Evolutionary conservation across 1,140 invertebrate species (phyloP).

Genomic region (Ceratitis capitata): DNA sequence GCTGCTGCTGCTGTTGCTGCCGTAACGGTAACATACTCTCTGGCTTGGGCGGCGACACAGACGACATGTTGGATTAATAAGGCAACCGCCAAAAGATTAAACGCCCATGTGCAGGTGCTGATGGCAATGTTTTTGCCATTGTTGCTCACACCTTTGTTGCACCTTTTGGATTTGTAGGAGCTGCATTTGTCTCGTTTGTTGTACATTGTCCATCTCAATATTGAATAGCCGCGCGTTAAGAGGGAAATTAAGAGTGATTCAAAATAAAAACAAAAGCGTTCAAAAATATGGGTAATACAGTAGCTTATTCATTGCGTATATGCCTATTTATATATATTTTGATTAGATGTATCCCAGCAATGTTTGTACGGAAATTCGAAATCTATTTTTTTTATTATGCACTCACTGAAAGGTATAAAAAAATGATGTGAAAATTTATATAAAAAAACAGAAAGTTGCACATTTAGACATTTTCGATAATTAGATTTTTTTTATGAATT

Average conservation of each 20-base stretch:
- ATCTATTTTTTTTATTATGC: too few species aligned
- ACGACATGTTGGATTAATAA: constrained; percentile 43
- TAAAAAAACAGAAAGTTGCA: too few species aligned
- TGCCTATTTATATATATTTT: background rate
- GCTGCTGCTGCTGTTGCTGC: constrained; percentile 32
- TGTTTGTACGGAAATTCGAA: too few species aligned
- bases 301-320: background rate
- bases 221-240: background rate
- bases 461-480: too few species aligned
- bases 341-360: background rate
- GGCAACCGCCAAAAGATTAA: constrained; percentile 43
- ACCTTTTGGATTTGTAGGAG: background rate
- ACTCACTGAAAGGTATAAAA: too few species aligned
- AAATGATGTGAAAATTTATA: too few species aligned
- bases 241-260: background rate
- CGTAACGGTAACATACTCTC: background rate
- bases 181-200: constrained; percentile 29
- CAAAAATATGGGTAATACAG: background rate
- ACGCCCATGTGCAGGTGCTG: constrained; percentile 42
- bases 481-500: too few species aligned
- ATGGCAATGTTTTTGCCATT: background rate
- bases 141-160: background rate
- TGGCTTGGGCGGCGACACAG: background rate
- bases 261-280: background rate
- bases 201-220: constrained; percentile 45